phyloP scores from a whole-genome alignment of 30 jellyfish, hydroid and myxozoan genomes.

The Turritopsis rubra region DNA sequence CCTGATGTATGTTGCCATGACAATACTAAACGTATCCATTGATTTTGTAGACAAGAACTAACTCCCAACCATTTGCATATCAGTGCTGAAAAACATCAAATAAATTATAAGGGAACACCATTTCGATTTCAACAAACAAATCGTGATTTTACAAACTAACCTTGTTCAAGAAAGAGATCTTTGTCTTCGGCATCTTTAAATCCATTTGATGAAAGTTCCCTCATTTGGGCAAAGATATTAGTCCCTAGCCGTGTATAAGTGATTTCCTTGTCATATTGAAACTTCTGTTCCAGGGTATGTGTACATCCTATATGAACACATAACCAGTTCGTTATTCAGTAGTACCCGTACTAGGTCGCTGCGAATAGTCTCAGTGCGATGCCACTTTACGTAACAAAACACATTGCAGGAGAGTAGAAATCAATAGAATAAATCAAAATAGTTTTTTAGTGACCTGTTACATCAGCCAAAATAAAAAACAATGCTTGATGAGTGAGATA shows the following conservation, averaged over 20 bases:
- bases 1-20: neutral
- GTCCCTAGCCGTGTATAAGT: neutral
- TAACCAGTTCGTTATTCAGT: neutral
- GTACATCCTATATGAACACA: neutral
- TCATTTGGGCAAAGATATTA: neutral
- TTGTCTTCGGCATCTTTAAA: neutral
- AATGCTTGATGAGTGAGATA: slow-evolving; percentile 68
- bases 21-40: neutral
- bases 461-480: slow-evolving; percentile 36
- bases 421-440: neutral
- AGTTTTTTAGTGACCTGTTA: neutral
- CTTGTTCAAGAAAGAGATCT: neutral
- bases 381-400: too few species aligned
- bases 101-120: too few species aligned
- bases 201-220: neutral
- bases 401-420: neutral
- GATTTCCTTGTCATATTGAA: neutral
- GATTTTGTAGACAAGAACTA: neutral
- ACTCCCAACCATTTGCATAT: neutral
- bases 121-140: too few species aligned
- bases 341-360: neutral
- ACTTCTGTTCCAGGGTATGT: neutral
- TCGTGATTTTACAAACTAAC: neutral
- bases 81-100: neutral
- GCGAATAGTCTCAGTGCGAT: too few species aligned